A percentile compares a stretch with the other conserved stretches of the same genome.
Evolutionary conservation across 2,888 invertebrate genomes (phyloP).

Genomic region (Tenthredo amoena): DNA sequence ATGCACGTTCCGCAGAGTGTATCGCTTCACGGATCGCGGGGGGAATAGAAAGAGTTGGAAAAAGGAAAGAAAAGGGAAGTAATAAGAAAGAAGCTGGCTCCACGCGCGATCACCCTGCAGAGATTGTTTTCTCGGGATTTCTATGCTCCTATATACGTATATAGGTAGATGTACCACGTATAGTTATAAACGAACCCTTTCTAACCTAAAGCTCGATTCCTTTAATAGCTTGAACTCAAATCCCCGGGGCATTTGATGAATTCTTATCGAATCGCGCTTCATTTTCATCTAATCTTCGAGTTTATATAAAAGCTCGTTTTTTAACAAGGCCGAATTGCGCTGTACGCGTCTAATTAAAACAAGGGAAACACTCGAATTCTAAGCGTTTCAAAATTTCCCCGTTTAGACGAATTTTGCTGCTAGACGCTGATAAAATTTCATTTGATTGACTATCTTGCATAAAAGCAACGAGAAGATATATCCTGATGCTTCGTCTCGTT

Average conservation of each 20-base stretch:
- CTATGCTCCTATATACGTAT: neutral
- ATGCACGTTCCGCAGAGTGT: slow-evolving; percentile 17
- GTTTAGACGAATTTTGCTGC: neutral
- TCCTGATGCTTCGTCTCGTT: neutral
- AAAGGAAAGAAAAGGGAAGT: neutral
- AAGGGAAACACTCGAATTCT: slow-evolving; percentile 19
- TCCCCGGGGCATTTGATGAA: neutral
- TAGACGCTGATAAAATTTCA: slow-evolving; percentile 17
- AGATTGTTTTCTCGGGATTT: slow-evolving; percentile 41
- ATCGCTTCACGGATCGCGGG: neutral
- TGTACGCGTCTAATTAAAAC: neutral
- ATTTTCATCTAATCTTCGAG: neutral
- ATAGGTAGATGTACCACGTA: neutral
- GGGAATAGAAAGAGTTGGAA: neutral
- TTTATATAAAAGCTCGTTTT: neutral
- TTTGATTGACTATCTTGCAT: neutral
- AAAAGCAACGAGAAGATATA: neutral
- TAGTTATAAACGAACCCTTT: neutral
- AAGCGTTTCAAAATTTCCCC: slow-evolving; percentile 1
- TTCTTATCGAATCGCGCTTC: neutral
- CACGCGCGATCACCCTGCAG: slow-evolving; percentile 38
- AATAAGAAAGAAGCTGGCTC: neutral
- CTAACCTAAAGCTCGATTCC: neutral
- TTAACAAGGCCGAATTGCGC: neutral
- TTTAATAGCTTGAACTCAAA: neutral